Evolutionary conservation across 2,113 vertebrate genomes (phyloP), one percentile per base, ranked within the genome.

Genomic region (Neodontobutis hainanensis): DNA sequence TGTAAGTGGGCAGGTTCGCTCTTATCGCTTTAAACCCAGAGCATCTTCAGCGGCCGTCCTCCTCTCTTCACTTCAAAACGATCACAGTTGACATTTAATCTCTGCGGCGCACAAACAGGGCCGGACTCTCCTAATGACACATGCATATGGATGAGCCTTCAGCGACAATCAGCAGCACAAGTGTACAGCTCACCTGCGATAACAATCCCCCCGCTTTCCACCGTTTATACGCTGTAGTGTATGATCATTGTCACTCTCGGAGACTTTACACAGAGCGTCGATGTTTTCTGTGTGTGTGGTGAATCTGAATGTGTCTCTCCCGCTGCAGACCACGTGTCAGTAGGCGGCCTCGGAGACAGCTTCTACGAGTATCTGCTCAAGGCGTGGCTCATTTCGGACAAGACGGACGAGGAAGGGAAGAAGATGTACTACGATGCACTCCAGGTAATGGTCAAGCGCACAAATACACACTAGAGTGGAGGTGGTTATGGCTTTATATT

Each of bases 301-400:
- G 8, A 45, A 10, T 47, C 55, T 7, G 58, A 36, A 51, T 43
- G 11, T 50, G 11, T 40, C 7, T 83, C 6, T 63, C 19, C 74
- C 65, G 55, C 73, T 81, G 44, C 90, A 99, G 97, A 98, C 94
- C 96, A 99, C 4, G 97, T 99, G 69, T 98, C 97, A 0, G 92
- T 98, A 58, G 97, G 97, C 50, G 97, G 97, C 40, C 94, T 99
- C 46, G 97, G 97, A 19, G 97, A 99, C 85, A 99, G 97, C 72
- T 99, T 98, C 92, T 99, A 99, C 86, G 97, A 99, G 80, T 99
- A 99, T 89, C 93, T 99, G 89, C 94, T 99, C 11, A 99, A 99
- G 91, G 96, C 97, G 66, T 99, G 97, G 97, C 85, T 98, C 78
- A 98, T 99, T 96, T 97, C 96, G 14, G 95, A 96, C 92, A 98